Conservation (phyloP, 2,888 invertebrate genomes). For the Lithosia quadra region DNA sequence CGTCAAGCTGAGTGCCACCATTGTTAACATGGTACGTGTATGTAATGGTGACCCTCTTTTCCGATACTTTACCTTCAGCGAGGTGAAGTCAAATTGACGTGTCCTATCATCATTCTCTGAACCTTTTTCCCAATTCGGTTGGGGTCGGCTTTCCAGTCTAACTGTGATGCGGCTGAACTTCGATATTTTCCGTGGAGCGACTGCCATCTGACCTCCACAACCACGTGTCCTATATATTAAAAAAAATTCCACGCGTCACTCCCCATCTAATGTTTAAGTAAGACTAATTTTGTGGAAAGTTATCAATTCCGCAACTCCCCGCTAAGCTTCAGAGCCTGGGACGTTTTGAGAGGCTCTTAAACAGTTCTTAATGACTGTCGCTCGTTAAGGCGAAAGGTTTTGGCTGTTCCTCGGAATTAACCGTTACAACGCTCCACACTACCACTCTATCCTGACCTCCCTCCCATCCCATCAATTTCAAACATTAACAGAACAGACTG, state of each 20-base stretch:
- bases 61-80: no score
- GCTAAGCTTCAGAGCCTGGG: constrained; percentile 54
- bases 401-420: constrained; percentile 80
- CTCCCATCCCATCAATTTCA: constrained; percentile 31
- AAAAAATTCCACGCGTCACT: constrained; percentile 10
- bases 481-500: constrained; percentile 12
- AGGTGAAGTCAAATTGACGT: no score
- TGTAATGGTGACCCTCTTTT: no score
- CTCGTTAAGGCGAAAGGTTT: constrained; percentile 82
- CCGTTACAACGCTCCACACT: constrained; percentile 66
- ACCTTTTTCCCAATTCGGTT: no score
- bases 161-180: no score
- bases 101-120: no score
- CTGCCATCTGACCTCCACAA: no score
- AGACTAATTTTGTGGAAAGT: constrained; percentile 43
- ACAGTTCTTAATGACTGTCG: constrained; percentile 75
- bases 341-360: constrained; percentile 67
- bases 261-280: constrained; percentile 27
- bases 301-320: constrained; percentile 62
- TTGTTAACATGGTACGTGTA: no score
- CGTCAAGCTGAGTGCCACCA: no score
- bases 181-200: no score
- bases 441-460: constrained; percentile 56
- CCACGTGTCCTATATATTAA: not conserved
- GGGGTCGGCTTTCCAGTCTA: no score